Base-by-base conservation (phyloP, 2,888 invertebrate species). In the Panzeria rudis region DNA sequence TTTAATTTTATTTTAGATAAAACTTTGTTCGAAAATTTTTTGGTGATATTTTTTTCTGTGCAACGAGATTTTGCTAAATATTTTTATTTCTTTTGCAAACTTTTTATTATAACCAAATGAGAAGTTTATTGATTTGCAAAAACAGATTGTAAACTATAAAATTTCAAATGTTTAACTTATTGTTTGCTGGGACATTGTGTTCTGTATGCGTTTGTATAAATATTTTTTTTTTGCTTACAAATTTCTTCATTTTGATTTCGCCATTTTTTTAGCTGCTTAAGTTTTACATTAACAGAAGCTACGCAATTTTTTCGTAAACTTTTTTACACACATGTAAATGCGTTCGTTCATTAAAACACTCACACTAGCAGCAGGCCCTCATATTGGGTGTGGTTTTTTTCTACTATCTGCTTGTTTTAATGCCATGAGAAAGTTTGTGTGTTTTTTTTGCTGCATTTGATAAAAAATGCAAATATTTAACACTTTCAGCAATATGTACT, bases 371-470 rank as follows among this genome's bases (percentile, higher is more conserved):
- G 38, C 29, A 35, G 56, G 29, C 38, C 81, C 75, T 23, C 44
- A 64, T 77, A 8, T 47, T 71, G 82, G 82, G 76, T 82, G 76
- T 82, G 76, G 76, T 82, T 82, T 62, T 41, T 64, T 64, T 64
- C 32, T 75, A 38, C 32, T 75, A 38, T 35, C 54, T 38, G 23
- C 20, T 35, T 11, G 66, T 50, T 56, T 29, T 13, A 23, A 11
- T 7, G 29, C 3, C 44, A 54, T 52, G 47, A 52, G 41, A 79
- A 62, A 54, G 11, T 62, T 23, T 62, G 38, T 61, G 15, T 41
- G n/a, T 17, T 17, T n/a, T 17, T 54, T 23, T 17, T 72, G 56
- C 56, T 82, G 82, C 76, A 82, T 68, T 69, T 76, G 5, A 68
- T 35, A 20, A 23, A 61, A 54, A 69, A 64, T 82, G 61, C 81